Conservation (phyloP, 2,113 vertebrate genomes). For the Anolis sagrei region DNA sequence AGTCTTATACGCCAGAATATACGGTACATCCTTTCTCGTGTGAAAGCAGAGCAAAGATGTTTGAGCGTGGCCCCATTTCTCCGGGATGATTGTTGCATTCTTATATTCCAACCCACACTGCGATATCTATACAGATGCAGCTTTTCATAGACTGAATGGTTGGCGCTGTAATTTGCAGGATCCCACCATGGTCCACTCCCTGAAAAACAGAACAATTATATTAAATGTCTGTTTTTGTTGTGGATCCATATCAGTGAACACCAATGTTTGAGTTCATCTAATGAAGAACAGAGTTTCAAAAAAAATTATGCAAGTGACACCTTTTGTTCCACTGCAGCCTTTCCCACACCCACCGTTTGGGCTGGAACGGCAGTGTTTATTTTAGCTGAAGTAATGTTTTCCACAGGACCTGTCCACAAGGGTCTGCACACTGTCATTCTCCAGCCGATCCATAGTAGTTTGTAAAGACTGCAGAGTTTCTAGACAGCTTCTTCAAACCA, state of each 20-base stretch:
- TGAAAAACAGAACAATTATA: neutral
- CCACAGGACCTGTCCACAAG: conserved; percentile 1
- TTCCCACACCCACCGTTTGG: conserved; percentile 10
- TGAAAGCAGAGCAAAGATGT: neutral
- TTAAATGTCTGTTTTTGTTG: neutral
- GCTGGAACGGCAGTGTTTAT: conserved; percentile 16
- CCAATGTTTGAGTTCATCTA: neutral
- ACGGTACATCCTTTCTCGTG: too few relatives aligned
- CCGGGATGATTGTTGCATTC: too few relatives aligned
- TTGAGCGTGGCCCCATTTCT: neutral
- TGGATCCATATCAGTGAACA: neutral
- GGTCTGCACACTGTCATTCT: neutral
- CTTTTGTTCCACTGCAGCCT: neutral
- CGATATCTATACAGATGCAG: neutral
- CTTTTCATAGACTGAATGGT: neutral
- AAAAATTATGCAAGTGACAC: neutral
- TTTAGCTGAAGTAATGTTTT: conserved; percentile 34
- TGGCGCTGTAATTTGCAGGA: neutral
- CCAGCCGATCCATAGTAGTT: neutral
- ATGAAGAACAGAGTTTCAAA: conserved; percentile 4
- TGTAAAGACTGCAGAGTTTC: neutral
- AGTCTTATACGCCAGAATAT: too few relatives aligned
- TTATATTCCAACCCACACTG: too few relatives aligned
- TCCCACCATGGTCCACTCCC: neutral
- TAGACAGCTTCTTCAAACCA: neutral